These are phyloP conservation scores for Lochmaea capreae DNA, from an alignment of 2,888 invertebrate genomes.

Conservation along the genomic window DNA sequence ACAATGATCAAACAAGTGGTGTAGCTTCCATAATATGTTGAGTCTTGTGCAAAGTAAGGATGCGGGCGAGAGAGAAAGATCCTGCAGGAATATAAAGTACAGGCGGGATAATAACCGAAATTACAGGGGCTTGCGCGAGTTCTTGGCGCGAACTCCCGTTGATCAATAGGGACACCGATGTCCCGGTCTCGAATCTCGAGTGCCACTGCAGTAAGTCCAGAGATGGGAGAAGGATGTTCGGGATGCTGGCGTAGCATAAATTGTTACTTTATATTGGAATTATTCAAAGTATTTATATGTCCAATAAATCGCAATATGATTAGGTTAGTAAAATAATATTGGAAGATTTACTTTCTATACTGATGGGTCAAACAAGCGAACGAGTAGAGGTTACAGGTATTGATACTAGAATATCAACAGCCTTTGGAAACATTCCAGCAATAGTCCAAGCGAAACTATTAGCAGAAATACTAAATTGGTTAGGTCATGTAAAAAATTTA, in stretches of 20 bases:
- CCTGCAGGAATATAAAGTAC: slow-evolving; percentile 40
- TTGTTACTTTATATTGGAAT: neutral
- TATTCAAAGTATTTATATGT: neutral
- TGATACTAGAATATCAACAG: no score
- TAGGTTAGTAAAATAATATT: no score
- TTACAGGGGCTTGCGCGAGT: slow-evolving; percentile 53
- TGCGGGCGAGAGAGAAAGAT: slow-evolving; percentile 31
- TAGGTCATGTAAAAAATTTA: no score
- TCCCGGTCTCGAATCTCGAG: slow-evolving; percentile 59
- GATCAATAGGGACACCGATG: slow-evolving; percentile 58
- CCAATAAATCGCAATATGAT: no score
- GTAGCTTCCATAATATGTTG: slow-evolving; percentile 24
- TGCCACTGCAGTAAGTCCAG: slow-evolving; percentile 53
- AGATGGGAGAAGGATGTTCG: slow-evolving; percentile 24
- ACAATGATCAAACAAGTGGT: slow-evolving; percentile 42
- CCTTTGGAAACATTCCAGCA: no score
- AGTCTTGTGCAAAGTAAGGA: slow-evolving; percentile 34
- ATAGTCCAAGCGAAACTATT: no score
- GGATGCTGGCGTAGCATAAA: neutral
- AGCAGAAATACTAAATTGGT: no score
- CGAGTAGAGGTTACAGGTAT: no score
- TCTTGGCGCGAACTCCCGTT: slow-evolving; percentile 59
- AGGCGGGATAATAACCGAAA: slow-evolving; percentile 43
- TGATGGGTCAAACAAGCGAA: no score
- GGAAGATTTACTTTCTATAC: no score